Evolutionary conservation across 2,888 invertebrate species (phyloP).

Genomic region (Drosophila demipolita): DNA sequence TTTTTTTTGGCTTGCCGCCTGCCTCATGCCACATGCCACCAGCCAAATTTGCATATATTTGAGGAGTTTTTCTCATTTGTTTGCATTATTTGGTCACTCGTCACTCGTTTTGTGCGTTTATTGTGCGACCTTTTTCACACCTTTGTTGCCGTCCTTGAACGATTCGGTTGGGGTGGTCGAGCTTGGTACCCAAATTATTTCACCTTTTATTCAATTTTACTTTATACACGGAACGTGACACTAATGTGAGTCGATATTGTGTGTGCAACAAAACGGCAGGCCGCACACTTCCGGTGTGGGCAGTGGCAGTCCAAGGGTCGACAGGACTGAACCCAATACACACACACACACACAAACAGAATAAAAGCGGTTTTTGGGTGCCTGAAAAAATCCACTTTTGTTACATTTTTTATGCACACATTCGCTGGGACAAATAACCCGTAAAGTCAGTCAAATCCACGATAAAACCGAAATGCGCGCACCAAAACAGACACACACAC

Average conservation of each 20-base stretch:
- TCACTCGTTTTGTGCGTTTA: slow-evolving; percentile 22
- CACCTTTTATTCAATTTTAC: slow-evolving; percentile 74
- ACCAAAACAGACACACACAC: slow-evolving; percentile 23
- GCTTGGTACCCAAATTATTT: slow-evolving; percentile 67
- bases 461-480: slow-evolving; percentile 60
- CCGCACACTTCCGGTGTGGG: slow-evolving; percentile 43
- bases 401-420: slow-evolving; percentile 75
- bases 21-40: neutral
- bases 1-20: neutral
- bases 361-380: slow-evolving; percentile 32
- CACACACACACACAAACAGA: slow-evolving; percentile 24
- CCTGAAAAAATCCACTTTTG: slow-evolving; percentile 61
- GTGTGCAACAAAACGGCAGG: slow-evolving; percentile 38
- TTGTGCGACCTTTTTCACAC: slow-evolving; percentile 57
- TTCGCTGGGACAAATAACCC: slow-evolving; percentile 71
- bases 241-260: slow-evolving; percentile 31
- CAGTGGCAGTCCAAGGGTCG: slow-evolving; percentile 20
- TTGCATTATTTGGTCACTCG: slow-evolving; percentile 43
- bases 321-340: slow-evolving; percentile 3
- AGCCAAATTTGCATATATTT: slow-evolving; percentile 27
- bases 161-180: slow-evolving; percentile 17
- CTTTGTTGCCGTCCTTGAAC: slow-evolving; percentile 51
- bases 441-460: slow-evolving; percentile 70
- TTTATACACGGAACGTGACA: slow-evolving; percentile 54
- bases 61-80: slow-evolving; percentile 1